phyloP scores from a whole-genome alignment of 2,888 invertebrate genomes.

The Schrankia costaestrigalis region DNA sequence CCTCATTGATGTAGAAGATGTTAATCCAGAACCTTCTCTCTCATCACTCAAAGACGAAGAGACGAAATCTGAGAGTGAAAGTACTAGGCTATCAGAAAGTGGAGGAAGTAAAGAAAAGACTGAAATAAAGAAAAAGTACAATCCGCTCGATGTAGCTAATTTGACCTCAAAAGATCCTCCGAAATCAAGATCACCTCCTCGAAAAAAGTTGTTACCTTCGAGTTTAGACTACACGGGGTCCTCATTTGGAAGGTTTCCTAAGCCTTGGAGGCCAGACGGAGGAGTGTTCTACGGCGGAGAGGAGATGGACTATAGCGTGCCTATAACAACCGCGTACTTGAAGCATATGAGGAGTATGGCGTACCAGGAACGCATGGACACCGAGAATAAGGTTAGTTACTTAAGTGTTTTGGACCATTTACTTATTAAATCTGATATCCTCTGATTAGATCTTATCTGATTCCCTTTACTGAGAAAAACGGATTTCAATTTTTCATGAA shows the following conservation, averaged over 20 bases:
- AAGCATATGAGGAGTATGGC: slow-evolving; percentile 89
- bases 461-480: no score
- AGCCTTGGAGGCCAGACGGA: slow-evolving; percentile 82
- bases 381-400: slow-evolving; percentile 68
- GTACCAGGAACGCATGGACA: slow-evolving; percentile 59
- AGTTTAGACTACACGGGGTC: slow-evolving; percentile 55
- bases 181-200: slow-evolving; percentile 68
- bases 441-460: no score
- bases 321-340: slow-evolving; percentile 94
- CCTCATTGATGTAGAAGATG: slow-evolving; percentile 75
- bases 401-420: no score
- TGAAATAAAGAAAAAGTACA: slow-evolving; percentile 76
- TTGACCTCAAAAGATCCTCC: slow-evolving; percentile 82
- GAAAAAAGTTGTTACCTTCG: slow-evolving; percentile 71
- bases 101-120: slow-evolving; percentile 52
- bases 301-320: slow-evolving; percentile 90
- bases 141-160: slow-evolving; percentile 83
- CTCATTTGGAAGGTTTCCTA: slow-evolving; percentile 74
- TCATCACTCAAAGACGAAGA: slow-evolving; percentile 42
- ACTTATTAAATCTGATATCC: no score
- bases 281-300: slow-evolving; percentile 65
- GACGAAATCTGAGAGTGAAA: slow-evolving; percentile 41
- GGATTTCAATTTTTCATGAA: no score
- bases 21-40: slow-evolving; percentile 47
- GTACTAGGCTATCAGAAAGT: slow-evolving; percentile 53